Percentiles rank a stretch among this genome's conserved stretches.
Conservation (phyloP, 2,888 invertebrate genomes). For the Torymus aiolomorphi region DNA sequence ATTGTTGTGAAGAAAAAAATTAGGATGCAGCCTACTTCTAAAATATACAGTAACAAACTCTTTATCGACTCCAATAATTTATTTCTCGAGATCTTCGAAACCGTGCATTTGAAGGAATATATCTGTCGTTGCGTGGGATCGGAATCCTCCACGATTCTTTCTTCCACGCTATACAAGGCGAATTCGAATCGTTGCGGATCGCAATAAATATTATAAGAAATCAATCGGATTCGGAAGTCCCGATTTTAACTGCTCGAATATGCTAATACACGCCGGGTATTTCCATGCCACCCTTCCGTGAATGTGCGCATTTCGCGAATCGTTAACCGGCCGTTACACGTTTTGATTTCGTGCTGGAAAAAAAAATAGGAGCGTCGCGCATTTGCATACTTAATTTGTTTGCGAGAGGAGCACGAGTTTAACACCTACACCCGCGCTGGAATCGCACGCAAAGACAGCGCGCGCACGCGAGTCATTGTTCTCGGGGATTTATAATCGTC, state of each 20-base stretch:
- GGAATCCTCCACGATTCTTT: slow-evolving; percentile 2
- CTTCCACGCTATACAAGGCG: background rate
- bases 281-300: background rate
- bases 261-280: slow-evolving; percentile 1
- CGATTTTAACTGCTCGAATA: slow-evolving; percentile 22
- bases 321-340: slow-evolving; percentile 19
- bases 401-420: background rate
- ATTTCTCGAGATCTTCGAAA: background rate
- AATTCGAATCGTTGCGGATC: background rate
- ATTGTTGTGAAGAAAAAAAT: no score
- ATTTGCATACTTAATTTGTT: slow-evolving; percentile 37
- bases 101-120: background rate
- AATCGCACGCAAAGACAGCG: slow-evolving; percentile 2
- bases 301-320: slow-evolving; percentile 19
- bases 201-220: background rate
- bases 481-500: background rate
- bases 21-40: background rate
- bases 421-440: slow-evolving; percentile 31
- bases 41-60: background rate
- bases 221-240: background rate
- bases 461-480: slow-evolving; percentile 13
- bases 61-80: background rate
- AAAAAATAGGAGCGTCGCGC: background rate
- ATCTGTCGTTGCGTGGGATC: slow-evolving; percentile 8
- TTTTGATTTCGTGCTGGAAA: slow-evolving; percentile 11